Evolutionary conservation across 1,140 invertebrate species (phyloP), one percentile per base, ranked within the genome.

Genomic region (Aphaenogaster ashmeadi): DNA sequence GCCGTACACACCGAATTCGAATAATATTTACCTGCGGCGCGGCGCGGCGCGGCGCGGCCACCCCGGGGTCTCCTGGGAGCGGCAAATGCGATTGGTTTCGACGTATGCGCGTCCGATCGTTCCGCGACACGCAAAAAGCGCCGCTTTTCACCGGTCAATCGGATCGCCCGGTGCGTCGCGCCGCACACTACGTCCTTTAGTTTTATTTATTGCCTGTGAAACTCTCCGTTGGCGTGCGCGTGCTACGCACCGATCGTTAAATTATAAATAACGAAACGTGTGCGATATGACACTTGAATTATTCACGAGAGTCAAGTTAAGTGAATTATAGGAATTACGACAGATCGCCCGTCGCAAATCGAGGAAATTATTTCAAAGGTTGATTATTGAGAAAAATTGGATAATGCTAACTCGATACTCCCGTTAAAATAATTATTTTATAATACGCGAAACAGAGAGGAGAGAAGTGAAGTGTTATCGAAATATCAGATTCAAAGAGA

Each of bases 11-110:
- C 88, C 58, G 84, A 88, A 92, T 92, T 91, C 91, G 64, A 90
- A 92, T 91, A 91, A 91, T 92, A 92, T 92, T 92, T 92, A 91
- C 91, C 90, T 90, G 88, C 72, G 77, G 64, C 83, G 44, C 77
- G 78, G 77, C 56, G 72, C 15, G 75, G 21, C 15, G 4, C 36
- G 18, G 52, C 33, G 11, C 6, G 11, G 71, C 86, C 86, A 67
- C 74, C 88, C 78, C 62, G 41, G 27, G 74, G 71, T 91, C 84
- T 75, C 88, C 33, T 56, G 90, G 90, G 90, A 87, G 60, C 66
- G 83, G 90, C 72, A 87, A 88, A 91, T 90, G 81, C 83, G 72
- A 91, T 91, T 91, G 74, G 74, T 78, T 84, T 75, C 79, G 67
- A 78, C 78, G 71, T 74, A 75, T 75, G 87, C 56, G 64, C 58